A percentile compares a stretch with the other conserved stretches of the same genome.
phyloP scores from a whole-genome alignment of 2,113 vertebrate species.

The Hemichromis elongatus region DNA sequence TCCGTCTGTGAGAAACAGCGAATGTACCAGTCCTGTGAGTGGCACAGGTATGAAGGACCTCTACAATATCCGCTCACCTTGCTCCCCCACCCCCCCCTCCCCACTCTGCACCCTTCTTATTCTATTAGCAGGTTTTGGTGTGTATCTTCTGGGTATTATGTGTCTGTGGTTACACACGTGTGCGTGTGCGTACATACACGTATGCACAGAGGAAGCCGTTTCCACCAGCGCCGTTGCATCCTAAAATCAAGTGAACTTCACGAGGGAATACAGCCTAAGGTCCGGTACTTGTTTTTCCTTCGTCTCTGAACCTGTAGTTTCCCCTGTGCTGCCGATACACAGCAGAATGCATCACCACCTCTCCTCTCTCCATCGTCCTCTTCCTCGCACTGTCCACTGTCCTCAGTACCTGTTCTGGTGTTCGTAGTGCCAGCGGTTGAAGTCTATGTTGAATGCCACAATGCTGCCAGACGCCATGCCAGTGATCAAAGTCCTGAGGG shows the following conservation, averaged over 20 bases:
- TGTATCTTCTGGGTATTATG: constrained; percentile 53
- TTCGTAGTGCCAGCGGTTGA: constrained; percentile 99
- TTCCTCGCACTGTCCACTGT: constrained; percentile 61
- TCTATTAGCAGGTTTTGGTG: constrained; percentile 53
- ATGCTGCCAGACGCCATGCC: constrained; percentile 99
- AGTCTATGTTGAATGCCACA: constrained; percentile 99
- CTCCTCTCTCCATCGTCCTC: constrained; percentile 10
- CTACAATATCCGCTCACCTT: constrained; percentile 60
- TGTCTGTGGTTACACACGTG: constrained; percentile 44
- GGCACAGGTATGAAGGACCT: constrained; percentile 25
- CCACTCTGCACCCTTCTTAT: constrained; percentile 32
- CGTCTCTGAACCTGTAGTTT: constrained; percentile 38
- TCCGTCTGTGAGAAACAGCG: constrained; percentile 48
- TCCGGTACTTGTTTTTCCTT: constrained; percentile 29
- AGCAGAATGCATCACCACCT: constrained; percentile 30
- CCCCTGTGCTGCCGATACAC: constrained; percentile 31
- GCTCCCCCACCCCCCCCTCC: constrained; percentile 19
- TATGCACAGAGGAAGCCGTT: constrained; percentile 40
- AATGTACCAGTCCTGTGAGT: constrained; percentile 34
- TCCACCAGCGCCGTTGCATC: constrained; percentile 31
- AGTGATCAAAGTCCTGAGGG: constrained; percentile 93
- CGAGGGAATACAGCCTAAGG: constrained; percentile 36
- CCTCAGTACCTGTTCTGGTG: constrained; percentile 99
- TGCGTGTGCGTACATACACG: constrained; percentile 1
- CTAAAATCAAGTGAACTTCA: constrained; percentile 35